Evolutionary conservation across 2,888 invertebrate species (phyloP), one percentile per base, ranked within the genome.

Genomic region (Euplexia lucipara): DNA sequence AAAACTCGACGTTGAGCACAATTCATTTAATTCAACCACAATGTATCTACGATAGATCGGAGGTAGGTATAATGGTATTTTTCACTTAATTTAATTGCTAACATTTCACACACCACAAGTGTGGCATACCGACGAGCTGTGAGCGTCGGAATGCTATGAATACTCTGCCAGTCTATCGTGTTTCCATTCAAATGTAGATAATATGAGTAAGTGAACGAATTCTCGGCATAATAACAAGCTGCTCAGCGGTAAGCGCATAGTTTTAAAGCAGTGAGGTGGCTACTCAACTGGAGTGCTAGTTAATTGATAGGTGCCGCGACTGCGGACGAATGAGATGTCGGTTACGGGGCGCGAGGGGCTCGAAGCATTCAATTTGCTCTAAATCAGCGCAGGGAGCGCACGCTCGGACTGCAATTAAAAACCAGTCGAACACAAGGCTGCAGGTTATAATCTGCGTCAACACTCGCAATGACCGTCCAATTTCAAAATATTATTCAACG

Each of bases 341-440:
- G 81, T 61, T 70, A 63, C 62, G 61, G 78, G 84, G 80, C 83
- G 83, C 84, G 84, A 81, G 77, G 78, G 77, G 86, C 87, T 88
- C 83, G 76, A 83, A 90, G 87, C 88, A 89, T 91, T 92, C 91
- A 92, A 92, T 92, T 91, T 90, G 86, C 90, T 88, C 82, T 89
- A 92, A 92, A 92, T 92, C 91, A 92, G 88, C 85, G 83, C 84
- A 81, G 83, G 79, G 82, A 83, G 84, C 85, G 82, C 81, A 80
- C 80, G 81, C 80, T 82, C 78, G 81, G 68, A 67, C 79, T 79
- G 87, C 90, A 92, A 92, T 92, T 92, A 91, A 91, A 86, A 92
- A 90, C 86, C 84, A 86, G 85, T 86, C 84, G 83, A 84, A 83
- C 83, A 81, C 78, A 75, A 79, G 83, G 83, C 87, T 86, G 86